Base-by-base conservation (phyloP, 2,888 invertebrate genomes). In the Spodoptera picta region DNA sequence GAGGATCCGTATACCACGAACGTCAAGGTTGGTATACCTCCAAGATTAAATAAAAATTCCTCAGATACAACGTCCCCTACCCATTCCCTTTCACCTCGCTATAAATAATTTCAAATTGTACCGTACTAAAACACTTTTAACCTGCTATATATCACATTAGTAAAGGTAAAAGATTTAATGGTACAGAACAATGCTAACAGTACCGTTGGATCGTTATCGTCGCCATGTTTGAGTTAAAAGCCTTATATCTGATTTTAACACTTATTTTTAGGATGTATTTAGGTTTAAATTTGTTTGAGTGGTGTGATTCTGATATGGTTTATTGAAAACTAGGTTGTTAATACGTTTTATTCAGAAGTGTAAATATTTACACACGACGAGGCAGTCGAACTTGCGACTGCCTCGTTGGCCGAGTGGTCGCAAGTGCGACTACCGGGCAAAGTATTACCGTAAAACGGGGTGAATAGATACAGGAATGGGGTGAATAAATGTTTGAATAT, bases 101-200 rank as follows among this genome's bases (percentile, higher is more conserved):
- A 64, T 76, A 76, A 76, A 69, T 79, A 72, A 76, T 72, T 66
- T 50, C 56, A 76, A 75, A 65, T 36, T 68, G 60, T 66, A 79
- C 79, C 65, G 57, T 55, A 78, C 44, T 73, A 79, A 79, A 77
- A 63, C 77, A 69, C 73, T 76, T 73, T 76, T 73, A 67, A 73
- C 73, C 66, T 67, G 56, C 46, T 55, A 79, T 79, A 65, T 79
- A 79, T 79, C 77, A 77, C 74, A 5, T 65, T 65, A 55, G 69
- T 61, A 69, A 73, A 77, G 80, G 80, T 79, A 65, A 69, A 77
- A 77, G 77, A 81, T 81, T 79, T 82, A 82, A 73, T 62, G 73
- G 75, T 44, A 51, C 51, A 69, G 68, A 82, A 81, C 81, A 81
- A 81, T 81, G 69, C 56, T 60, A 46, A 19, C n/a, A 27, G 6